Evolutionary conservation across 2,113 vertebrate species (phyloP).

Genomic region (Strix uralensis): DNA sequence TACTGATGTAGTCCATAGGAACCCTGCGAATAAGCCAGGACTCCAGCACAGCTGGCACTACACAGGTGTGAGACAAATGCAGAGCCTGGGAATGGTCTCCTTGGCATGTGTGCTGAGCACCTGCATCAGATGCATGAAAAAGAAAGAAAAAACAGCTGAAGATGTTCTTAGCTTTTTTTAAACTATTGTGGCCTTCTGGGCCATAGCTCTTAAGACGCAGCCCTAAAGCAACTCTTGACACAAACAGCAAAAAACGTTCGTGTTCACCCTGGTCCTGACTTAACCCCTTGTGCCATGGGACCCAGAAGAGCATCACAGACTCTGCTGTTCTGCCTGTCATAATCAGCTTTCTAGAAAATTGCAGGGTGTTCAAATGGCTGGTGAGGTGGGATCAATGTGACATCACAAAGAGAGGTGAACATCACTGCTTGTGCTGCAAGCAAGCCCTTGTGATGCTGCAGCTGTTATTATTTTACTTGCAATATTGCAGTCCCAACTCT

Average conservation of each 20-base stretch:
- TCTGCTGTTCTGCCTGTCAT: not conserved
- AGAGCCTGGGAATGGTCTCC: not conserved
- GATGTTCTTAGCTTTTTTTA: not conserved
- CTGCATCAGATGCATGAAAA: not conserved
- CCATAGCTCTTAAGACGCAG: not conserved
- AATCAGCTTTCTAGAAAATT: not conserved
- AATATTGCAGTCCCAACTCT: not conserved
- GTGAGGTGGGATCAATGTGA: not conserved
- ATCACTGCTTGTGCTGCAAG: not conserved
- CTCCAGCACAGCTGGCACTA: not conserved
- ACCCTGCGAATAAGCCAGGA: not conserved
- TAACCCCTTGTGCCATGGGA: not conserved
- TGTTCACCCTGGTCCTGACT: not conserved
- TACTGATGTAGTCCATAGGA: not conserved
- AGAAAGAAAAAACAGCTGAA: not conserved
- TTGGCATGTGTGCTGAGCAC: rapidly evolving
- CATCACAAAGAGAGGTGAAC: not conserved
- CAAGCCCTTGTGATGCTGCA: not conserved
- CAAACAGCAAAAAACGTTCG: not conserved
- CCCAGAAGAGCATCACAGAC: not conserved
- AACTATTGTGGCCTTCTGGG: not conserved
- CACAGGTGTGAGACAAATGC: not conserved
- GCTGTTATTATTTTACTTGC: not conserved
- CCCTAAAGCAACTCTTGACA: not conserved
- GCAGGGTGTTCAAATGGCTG: not conserved